Evolutionary conservation across 2,888 invertebrate genomes (phyloP).

Genomic region (Achlya flavicornis): DNA sequence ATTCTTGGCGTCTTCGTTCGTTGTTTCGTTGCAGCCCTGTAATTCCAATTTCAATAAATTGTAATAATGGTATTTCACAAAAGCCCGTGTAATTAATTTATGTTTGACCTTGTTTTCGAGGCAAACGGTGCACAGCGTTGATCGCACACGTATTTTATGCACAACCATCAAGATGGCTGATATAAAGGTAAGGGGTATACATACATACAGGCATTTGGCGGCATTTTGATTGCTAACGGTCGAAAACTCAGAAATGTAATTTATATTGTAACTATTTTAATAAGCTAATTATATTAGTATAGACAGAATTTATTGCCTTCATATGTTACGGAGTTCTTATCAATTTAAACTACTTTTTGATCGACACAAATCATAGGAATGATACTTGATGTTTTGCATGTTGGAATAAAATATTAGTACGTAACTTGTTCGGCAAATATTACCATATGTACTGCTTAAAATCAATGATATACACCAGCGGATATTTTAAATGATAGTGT

Average conservation of each 20-base stretch:
- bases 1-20: constrained; percentile 69
- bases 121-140: constrained; percentile 63
- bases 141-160: constrained; percentile 64
- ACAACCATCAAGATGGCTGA: constrained; percentile 78
- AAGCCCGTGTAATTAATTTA: constrained; percentile 48
- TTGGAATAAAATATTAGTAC: not conserved
- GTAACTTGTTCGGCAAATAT: not conserved
- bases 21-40: constrained; percentile 53
- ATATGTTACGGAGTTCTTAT: not conserved
- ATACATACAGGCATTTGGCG: constrained; percentile 61
- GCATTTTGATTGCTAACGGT: constrained; percentile 79
- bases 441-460: not conserved
- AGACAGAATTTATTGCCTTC: not conserved
- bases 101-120: constrained; percentile 55
- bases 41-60: constrained; percentile 42
- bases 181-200: constrained; percentile 72
- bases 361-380: not conserved
- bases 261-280: constrained; percentile 7
- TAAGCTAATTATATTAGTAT: not conserved
- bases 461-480: not conserved
- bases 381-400: not conserved
- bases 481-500: not conserved
- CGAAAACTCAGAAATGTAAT: constrained; percentile 33
- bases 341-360: not conserved
- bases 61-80: constrained; percentile 65